Base-by-base conservation (phyloP, 1,140 invertebrate genomes). In the Drosophila novamexicana region DNA sequence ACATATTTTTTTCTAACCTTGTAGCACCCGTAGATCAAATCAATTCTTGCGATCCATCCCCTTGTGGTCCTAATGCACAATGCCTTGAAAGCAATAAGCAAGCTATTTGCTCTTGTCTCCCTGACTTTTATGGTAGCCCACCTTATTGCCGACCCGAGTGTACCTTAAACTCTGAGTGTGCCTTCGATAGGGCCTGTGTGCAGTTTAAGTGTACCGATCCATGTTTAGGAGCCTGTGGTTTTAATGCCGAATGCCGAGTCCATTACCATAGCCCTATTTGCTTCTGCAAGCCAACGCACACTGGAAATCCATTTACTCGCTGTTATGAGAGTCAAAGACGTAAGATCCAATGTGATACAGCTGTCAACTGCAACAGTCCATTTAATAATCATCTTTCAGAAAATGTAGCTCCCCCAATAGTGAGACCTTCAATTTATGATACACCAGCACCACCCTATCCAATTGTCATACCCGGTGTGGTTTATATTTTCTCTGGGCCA, bases 101-200 rank as follows among this genome's bases (percentile, higher is more conserved):
- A 44, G 96, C 95, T 75, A 94, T 94, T 58, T 96, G 95, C 84
- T 94, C 94, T 58, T 96, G 96, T 88, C 85, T 96, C 58, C 93
- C 94, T 10, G 94, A 95, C 72, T 96, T 95, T 79, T 94, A 95
- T 40, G 97, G 97, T 6, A 93, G 95, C 90, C 94, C 95, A 32
- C 95, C 96, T 65, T 94, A 94, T 62, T 97, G 97, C 91, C 94
- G 95, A 83, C 96, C 96, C 57, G 96, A 97, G 88, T 97, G 96
- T 89, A 93, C 95, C 1, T 84, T 95, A 6, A 96, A 96, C 92
- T 95, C 95, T 16, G 97, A 97, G 79, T 98, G 97, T 92, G 8
- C 91, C 93, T 94, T 95, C 0, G 92, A 93, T 75, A 94, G 93
- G 76, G 95, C 96, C 44, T 96, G 96, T 76, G 93, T 96, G 14